Evolutionary conservation across 2,797 vertebrate species (phyloP), one percentile per base, ranked within the genome.

Genomic region (Bovichtus variegatus): DNA sequence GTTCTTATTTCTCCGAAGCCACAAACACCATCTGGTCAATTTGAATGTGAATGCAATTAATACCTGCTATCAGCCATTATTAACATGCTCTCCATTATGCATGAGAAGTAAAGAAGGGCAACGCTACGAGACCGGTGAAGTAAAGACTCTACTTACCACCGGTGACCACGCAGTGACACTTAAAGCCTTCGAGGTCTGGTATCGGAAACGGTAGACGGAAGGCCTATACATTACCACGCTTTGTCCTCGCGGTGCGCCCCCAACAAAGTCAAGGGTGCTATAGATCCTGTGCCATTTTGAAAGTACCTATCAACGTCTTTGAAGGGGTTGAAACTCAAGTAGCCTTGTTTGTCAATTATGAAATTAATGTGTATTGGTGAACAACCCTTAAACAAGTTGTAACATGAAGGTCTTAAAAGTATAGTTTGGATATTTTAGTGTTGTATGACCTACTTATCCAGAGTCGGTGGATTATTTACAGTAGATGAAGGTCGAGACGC

Each of bases 21-120:
- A 57, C 63, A 57, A 77, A 59, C 76, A 15, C 85, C 88, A 83
- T 71, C 84, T 85, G 87, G 47, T 50, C 51, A 40, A 34, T 75
- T 57, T 85, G 69, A 88, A 89, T 66, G 65, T 41, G 51, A n/a
- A 67, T 68, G 81, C 83, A 80, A 71, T 66, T 88, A 85, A 84
- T 87, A 85, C 81, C 84, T 50, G 59, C 65, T 25, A 49, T 78
- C 61, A 49, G 53, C 82, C 69, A 61, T 80, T 83, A 75, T 84
- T 75, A 80, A 40, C 63, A n/a, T 4, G 19, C 2, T 36, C 62
- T 92, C 31, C 65, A 93, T 93, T 89, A 94, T 94, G 70, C 67
- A 94, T 89, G 86, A 90, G 77, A 41, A 61, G 69, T 81, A 76
- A 85, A 66, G 76, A 72, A 67, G 59, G 72, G 64, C 73, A 53